Evolutionary conservation across 2,113 vertebrate species (phyloP).

Genomic region (Apteryx owenii): DNA sequence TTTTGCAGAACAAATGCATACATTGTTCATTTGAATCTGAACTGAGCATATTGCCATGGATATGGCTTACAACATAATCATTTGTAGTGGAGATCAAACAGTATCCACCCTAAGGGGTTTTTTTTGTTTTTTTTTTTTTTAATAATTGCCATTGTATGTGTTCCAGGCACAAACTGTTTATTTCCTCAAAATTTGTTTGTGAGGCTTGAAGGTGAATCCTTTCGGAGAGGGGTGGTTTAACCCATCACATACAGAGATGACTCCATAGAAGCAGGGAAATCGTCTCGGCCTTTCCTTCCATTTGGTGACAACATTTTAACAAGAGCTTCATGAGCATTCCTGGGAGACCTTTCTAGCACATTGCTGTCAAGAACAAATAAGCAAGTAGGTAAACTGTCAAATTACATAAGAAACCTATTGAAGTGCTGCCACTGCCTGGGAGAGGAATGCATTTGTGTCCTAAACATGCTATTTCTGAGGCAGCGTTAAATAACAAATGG

Average conservation of each 20-base stretch:
- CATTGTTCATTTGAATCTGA: background rate
- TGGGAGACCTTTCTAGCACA: background rate
- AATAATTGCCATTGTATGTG: background rate
- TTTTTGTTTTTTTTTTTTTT: fast-evolving
- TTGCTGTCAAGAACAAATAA: background rate
- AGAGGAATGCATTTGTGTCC: background rate
- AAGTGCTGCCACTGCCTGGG: background rate
- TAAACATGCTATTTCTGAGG: background rate
- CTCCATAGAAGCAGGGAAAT: background rate
- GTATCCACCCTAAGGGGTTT: background rate
- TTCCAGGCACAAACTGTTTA: background rate
- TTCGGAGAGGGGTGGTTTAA: background rate
- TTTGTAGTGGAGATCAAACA: background rate
- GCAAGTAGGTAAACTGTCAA: background rate
- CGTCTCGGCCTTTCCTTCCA: background rate
- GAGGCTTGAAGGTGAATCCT: background rate
- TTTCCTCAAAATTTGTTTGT: background rate
- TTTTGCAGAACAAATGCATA: background rate
- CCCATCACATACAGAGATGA: background rate
- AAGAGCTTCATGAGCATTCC: background rate
- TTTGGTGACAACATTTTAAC: background rate
- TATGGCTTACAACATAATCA: background rate
- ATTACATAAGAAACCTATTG: background rate
- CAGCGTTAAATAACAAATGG: background rate
- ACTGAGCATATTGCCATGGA: background rate